phyloP scores from a whole-genome alignment of 2,113 vertebrate genomes.

The Anarrhichthys ocellatus region DNA sequence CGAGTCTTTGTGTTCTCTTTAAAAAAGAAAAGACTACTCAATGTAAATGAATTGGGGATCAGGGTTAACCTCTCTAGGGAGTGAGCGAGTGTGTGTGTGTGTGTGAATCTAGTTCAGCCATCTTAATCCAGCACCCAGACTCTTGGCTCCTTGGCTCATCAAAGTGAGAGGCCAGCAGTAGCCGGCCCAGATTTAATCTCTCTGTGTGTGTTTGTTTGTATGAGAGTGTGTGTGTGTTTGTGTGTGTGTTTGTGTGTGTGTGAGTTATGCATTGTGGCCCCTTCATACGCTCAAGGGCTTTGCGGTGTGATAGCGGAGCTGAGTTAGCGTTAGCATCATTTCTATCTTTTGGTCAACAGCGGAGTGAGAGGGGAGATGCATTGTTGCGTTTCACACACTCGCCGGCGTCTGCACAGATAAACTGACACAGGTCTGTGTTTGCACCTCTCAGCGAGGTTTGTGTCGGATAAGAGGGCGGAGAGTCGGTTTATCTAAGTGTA shows the following conservation, averaged over 20 bases:
- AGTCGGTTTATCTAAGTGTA: slow-evolving; percentile 44
- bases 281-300: slow-evolving; percentile 63
- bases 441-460: slow-evolving; percentile 38
- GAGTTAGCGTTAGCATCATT: slow-evolving; percentile 68
- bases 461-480: slow-evolving; percentile 16
- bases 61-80: slow-evolving; percentile 64
- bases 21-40: slow-evolving; percentile 66
- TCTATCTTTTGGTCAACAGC: slow-evolving; percentile 62
- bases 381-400: slow-evolving; percentile 42
- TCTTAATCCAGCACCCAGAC: slow-evolving; percentile 83
- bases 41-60: slow-evolving; percentile 78
- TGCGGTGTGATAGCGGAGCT: slow-evolving; percentile 47
- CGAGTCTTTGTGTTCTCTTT: slow-evolving; percentile 70
- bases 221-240: slow-evolving; percentile 45
- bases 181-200: slow-evolving; percentile 79
- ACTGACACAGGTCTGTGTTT: slow-evolving; percentile 45
- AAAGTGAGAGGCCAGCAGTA: slow-evolving; percentile 77
- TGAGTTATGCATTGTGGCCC: slow-evolving; percentile 50
- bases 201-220: slow-evolving; percentile 46
- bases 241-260: slow-evolving; percentile 52
- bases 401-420: slow-evolving; percentile 46
- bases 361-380: slow-evolving; percentile 15
- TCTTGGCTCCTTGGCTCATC: slow-evolving; percentile 82
- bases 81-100: slow-evolving; percentile 35
- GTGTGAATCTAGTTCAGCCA: slow-evolving; percentile 75